Percentiles rank a stretch among this genome's conserved stretches.
Evolutionary conservation across 2,888 invertebrate genomes (phyloP).

Genomic region (Cerceris rybyensis): DNA sequence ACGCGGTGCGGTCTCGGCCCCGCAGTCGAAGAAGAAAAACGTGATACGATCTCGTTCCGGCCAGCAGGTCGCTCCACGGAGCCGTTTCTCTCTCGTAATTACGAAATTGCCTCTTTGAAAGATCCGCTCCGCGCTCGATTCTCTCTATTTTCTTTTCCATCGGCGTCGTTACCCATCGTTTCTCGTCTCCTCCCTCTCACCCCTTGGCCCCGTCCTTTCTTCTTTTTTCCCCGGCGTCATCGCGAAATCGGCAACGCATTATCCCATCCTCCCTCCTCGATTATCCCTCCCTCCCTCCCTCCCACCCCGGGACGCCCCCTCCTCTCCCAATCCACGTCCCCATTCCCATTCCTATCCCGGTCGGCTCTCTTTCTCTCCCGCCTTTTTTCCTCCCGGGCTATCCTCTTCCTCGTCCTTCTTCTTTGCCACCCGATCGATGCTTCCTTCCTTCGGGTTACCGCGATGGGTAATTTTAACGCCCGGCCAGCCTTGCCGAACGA

Average conservation of each 20-base stretch:
- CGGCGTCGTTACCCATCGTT: constrained; percentile 58
- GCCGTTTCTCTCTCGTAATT: constrained; percentile 76
- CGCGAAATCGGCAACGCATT: constrained; percentile 71
- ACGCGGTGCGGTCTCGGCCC: constrained; percentile 45
- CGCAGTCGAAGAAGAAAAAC: constrained; percentile 67
- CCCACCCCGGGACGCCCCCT: too few relatives aligned
- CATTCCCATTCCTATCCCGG: background rate
- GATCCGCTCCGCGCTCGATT: constrained; percentile 74
- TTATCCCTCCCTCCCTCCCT: constrained; percentile 19
- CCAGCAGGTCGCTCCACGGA: constrained; percentile 71
- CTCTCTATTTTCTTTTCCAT: constrained; percentile 66
- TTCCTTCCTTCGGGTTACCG: constrained; percentile 53
- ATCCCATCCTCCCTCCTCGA: constrained; percentile 54
- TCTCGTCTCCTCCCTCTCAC: constrained; percentile 40
- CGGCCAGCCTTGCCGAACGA: constrained; percentile 64
- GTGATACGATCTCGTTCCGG: constrained; percentile 78
- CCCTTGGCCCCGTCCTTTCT: constrained; percentile 38
- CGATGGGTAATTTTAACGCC: constrained; percentile 68
- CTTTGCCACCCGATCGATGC: constrained; percentile 35
- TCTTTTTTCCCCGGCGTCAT: constrained; percentile 65
- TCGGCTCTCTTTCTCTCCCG: constrained; percentile 1
- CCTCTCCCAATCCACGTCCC: background rate
- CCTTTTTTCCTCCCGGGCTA: constrained; percentile 20
- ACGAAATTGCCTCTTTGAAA: constrained; percentile 80
- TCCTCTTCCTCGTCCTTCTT: constrained; percentile 31